Conservation (phyloP, 2,888 invertebrate genomes). For the Plagodis dolabraria region DNA sequence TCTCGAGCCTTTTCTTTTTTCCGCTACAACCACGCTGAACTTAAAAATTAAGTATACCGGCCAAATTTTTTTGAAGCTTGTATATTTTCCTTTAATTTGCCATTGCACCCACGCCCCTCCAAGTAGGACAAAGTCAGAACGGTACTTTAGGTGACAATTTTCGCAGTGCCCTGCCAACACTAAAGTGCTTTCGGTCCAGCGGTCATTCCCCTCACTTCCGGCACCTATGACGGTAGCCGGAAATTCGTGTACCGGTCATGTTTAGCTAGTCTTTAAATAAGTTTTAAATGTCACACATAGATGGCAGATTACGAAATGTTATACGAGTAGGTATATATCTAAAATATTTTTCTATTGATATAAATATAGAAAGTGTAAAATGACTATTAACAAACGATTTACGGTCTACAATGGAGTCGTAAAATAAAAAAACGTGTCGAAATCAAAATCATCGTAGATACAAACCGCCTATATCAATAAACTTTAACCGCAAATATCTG, state of each 20-base stretch:
- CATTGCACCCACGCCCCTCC: constrained; percentile 7
- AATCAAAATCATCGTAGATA: constrained; percentile 9
- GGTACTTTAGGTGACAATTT: constrained; percentile 52
- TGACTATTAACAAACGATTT: constrained; percentile 33
- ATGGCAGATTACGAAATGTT: background rate
- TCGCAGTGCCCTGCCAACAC: constrained; percentile 49
- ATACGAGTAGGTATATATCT: too few species aligned
- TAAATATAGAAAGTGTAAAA: background rate
- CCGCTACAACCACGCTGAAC: background rate
- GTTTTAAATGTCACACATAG: constrained; percentile 16
- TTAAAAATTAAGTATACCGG: too few species aligned
- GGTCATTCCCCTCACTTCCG: constrained; percentile 67
- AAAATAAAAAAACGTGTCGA: constrained; percentile 26
- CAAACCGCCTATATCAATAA: constrained; percentile 4
- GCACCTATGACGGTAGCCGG: constrained; percentile 54
- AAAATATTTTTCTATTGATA: too few species aligned
- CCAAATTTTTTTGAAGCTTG: background rate
- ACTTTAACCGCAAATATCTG: constrained; percentile 10
- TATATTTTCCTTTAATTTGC: constrained; percentile 4
- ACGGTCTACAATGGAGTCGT: constrained; percentile 38
- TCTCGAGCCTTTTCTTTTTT: background rate
- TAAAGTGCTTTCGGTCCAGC: constrained; percentile 46
- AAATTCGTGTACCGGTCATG: constrained; percentile 54
- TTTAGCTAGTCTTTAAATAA: constrained; percentile 36
- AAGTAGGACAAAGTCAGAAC: constrained; percentile 7